Base-by-base conservation (phyloP, 2,888 invertebrate genomes). In the Epiblema foenella region DNA sequence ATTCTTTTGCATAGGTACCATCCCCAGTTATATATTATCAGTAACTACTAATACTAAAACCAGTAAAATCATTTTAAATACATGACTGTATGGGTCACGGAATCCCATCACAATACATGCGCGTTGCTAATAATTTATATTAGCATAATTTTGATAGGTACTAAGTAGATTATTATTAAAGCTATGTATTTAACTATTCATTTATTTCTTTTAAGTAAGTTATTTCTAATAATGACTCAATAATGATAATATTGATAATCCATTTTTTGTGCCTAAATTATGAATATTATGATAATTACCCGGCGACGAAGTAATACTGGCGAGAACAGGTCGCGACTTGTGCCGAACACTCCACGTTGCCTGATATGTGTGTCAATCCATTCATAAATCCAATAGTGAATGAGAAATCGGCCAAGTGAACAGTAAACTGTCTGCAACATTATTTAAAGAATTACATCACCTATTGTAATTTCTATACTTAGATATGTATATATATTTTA, bases 271-370 rank as follows among this genome's bases (percentile, higher is more conserved):
- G n/a, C 15, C 39, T 8, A 63, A 33, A 56, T 69, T 29, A 54
- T 59, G 33, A 54, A 24, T 24, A 56, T 69, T 29, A 54, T 59
- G 46, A 54, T 46, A 66, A 46, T 24, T 46, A 65, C 2, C 42
- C 42, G 54, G 15, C 49, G 65, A 54, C 37, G 37, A 20, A 60
- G 33, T 33, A 37, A 59, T 73, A 79, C 83, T 71, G 72, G 84
- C 80, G 77, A 67, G 76, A 75, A 84, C 85, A 80, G 79, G 85
- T 84, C 77, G 75, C 76, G 77, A 79, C 81, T 69, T 72, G 80
- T 68, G 29, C 18, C 64, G 24, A 65, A 59, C 39, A 63, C 51
- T 10, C 37, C n/a, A 46, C 60, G 65, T 24, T 58, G 51, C 33
- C 64, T n/a, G 18, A 57, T 54, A 56, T 56, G 71, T 60, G 51